phyloP scores from a whole-genome alignment of 2,888 invertebrate species.

The Phyto melanocephala region DNA sequence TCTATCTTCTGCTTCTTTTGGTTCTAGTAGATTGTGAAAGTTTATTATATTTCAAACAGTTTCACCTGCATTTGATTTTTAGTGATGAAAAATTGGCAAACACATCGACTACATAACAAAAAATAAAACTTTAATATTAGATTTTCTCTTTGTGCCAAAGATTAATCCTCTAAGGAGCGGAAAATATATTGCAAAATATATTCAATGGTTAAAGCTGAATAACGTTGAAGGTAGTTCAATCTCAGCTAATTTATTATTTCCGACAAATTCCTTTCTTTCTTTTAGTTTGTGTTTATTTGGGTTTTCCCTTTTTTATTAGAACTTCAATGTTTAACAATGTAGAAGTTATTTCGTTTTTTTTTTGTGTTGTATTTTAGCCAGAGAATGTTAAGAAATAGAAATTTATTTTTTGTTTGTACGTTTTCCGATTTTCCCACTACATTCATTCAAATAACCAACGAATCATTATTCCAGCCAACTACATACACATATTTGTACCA shows the following conservation, averaged over 20 bases:
- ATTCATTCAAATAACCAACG: too few species aligned
- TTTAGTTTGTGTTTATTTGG: too few species aligned
- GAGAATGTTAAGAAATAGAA: too few species aligned
- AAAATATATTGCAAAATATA: neutral
- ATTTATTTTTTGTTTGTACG: too few species aligned
- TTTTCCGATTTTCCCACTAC: too few species aligned
- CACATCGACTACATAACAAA: neutral
- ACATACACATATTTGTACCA: neutral
- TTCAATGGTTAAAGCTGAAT: too few species aligned
- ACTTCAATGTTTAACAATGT: neutral
- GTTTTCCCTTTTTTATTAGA: neutral
- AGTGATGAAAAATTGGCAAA: neutral
- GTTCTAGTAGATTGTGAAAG: neutral
- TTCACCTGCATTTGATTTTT: constrained; percentile 39
- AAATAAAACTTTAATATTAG: too few species aligned
- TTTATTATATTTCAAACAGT: constrained; percentile 2
- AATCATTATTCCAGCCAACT: neutral
- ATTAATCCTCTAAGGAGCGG: neutral
- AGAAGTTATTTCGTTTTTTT: neutral
- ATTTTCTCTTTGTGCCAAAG: neutral
- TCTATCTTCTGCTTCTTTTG: too few species aligned
- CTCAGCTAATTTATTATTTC: neutral
- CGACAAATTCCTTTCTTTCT: too few species aligned
- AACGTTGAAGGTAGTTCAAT: too few species aligned
- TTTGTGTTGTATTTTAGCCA: neutral